Base-by-base conservation (phyloP, 2,888 invertebrate species). In the Protodeltote pygarga region DNA sequence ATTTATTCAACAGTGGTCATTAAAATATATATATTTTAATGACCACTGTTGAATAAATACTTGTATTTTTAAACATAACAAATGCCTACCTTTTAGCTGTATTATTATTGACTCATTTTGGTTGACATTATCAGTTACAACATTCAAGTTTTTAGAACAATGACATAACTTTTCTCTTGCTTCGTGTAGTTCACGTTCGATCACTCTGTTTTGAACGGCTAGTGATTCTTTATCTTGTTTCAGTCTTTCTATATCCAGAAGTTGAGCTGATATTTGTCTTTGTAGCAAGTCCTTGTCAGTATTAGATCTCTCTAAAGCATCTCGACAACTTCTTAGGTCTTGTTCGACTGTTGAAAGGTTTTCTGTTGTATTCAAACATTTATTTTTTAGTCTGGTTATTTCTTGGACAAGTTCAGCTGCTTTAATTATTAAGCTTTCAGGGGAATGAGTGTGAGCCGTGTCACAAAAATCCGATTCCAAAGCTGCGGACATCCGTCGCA, bases 371-470 rank as follows among this genome's bases (percentile, higher is more conserved):
- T 92, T 93, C 71, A 90, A 83, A 32, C 94, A 93, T 80, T 93
- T 94, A 14, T 93, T 93, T 65, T 95, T 94, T 6, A 95, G 83
- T 41, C 95, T 92, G 10, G 94, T 93, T 33, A 94, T 92, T 70
- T 95, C 97, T 78, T 96, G 95, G 13, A 96, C 95, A 10, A 96
- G 87, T 82, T 97, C 96, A 4, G 95, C 93, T 3, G 96, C 95
- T 81, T 96, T 95, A 44, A 95, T 94, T n/a, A 96, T 93, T 3
- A 96, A 92, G 55, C 94, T 93, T 73, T 96, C 96, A 0, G 95
- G 93, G 0, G 95, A 94, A 51, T 94, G 92, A 3, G 93, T 87
- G 73, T 95, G 95, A 0, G 93, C 84, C 23, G 92, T 90, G 50
- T 96, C 96, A 70, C 94, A 94, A 60, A 94, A 93, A 65, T 96